Conservation (phyloP, 2,113 vertebrate species). For the Dasypus novemcinctus region DNA sequence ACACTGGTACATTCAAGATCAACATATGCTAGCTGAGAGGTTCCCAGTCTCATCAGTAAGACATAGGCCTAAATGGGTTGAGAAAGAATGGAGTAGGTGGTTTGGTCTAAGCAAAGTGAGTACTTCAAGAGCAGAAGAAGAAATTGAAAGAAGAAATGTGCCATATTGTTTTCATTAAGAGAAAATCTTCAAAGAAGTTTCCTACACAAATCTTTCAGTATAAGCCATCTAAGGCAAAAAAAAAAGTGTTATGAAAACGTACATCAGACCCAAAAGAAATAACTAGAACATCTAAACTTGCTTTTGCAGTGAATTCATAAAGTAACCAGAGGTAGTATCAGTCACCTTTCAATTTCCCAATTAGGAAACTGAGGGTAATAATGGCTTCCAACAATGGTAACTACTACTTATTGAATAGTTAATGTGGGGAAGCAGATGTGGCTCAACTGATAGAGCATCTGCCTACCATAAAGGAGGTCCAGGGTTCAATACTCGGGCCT, state of each 20-base stretch:
- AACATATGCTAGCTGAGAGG: neutral
- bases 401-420: neutral
- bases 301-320: neutral
- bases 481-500: no score
- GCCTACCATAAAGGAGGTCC: no score
- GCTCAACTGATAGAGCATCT: no score
- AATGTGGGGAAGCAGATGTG: no score
- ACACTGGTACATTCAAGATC: neutral
- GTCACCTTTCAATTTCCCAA: neutral
- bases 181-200: neutral
- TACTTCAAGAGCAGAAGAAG: neutral
- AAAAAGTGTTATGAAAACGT: neutral
- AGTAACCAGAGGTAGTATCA: neutral
- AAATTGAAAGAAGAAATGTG: neutral
- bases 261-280: neutral
- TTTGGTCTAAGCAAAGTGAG: neutral
- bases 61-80: neutral
- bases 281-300: neutral
- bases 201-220: neutral
- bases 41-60: neutral
- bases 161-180: conserved; percentile 11
- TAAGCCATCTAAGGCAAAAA: neutral
- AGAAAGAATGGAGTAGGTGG: neutral
- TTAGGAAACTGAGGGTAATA: neutral
- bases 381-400: neutral